phyloP scores from a whole-genome alignment of 2,888 invertebrate species.

The Ochropacha duplaris region DNA sequence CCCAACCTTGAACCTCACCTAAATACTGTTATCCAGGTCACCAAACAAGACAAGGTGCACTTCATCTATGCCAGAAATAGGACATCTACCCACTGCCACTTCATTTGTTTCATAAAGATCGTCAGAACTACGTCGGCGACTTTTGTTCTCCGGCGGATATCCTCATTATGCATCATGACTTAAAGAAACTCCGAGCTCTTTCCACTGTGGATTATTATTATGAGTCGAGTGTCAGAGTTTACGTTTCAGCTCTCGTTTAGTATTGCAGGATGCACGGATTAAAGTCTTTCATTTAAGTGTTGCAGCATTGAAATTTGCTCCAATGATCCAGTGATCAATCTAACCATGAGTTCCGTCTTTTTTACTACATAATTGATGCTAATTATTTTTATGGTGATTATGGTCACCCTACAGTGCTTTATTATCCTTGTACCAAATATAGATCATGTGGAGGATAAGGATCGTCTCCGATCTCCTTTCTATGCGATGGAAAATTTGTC shows the following conservation, averaged over 20 bases:
- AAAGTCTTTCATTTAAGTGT: background rate
- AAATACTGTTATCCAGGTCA: background rate
- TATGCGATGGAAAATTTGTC: too few relatives aligned
- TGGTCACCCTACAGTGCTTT: too few relatives aligned
- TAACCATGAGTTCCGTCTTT: too few relatives aligned
- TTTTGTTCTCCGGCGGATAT: background rate
- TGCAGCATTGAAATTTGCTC: background rate
- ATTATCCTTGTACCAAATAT: too few relatives aligned
- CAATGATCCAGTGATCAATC: background rate
- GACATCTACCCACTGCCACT: background rate
- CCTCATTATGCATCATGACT: background rate
- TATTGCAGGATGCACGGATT: background rate
- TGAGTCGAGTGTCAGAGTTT: background rate
- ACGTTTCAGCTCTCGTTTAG: background rate
- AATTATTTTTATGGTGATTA: too few relatives aligned
- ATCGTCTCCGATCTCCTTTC: too few relatives aligned
- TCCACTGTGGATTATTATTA: background rate
- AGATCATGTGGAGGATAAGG: too few relatives aligned
- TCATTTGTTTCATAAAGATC: background rate
- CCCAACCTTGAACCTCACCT: background rate
- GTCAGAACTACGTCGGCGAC: background rate
- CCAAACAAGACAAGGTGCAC: background rate
- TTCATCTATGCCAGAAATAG: background rate
- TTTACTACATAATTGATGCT: too few relatives aligned
- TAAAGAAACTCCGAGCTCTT: background rate